phyloP scores from a whole-genome alignment of 2,113 vertebrate species.

The Sminthopsis crassicaudata region DNA sequence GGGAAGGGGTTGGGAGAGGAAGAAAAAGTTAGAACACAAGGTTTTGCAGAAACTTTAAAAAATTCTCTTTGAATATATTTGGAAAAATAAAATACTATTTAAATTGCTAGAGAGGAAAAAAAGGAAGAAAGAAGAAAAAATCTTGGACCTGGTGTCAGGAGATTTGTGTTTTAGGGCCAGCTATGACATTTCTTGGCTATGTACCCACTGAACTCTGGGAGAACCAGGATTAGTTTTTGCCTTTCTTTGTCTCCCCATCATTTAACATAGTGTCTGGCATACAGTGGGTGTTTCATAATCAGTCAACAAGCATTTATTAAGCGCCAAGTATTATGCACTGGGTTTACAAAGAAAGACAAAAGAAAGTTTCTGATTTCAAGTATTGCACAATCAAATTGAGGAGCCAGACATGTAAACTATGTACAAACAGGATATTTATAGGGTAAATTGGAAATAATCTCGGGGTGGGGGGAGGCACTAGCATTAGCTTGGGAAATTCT shows the following conservation, averaged over 20 bases:
- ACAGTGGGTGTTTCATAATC: not conserved
- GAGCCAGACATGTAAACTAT: not conserved
- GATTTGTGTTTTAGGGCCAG: not conserved
- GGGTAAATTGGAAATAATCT: not conserved
- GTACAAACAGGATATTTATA: not conserved
- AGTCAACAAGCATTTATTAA: not conserved
- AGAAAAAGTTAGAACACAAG: too few species aligned
- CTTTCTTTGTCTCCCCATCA: not conserved
- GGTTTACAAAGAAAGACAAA: not conserved
- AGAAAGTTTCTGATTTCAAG: not conserved
- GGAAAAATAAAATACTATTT: too few species aligned
- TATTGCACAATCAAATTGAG: not conserved
- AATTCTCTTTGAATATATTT: too few species aligned
- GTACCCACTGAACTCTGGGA: not conserved
- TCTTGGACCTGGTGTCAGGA: not conserved
- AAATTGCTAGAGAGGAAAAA: too few species aligned
- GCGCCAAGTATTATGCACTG: not conserved
- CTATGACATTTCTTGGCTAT: not conserved
- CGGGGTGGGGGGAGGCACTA: not conserved
- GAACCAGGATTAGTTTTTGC: not conserved
- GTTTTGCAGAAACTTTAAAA: too few species aligned
- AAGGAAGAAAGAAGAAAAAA: not conserved
- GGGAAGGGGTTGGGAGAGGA: too few species aligned
- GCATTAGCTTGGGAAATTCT: not conserved
- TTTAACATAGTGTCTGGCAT: not conserved